phyloP scores from a whole-genome alignment of 2,797 vertebrate genomes.

The Sebastiscus tertius region DNA sequence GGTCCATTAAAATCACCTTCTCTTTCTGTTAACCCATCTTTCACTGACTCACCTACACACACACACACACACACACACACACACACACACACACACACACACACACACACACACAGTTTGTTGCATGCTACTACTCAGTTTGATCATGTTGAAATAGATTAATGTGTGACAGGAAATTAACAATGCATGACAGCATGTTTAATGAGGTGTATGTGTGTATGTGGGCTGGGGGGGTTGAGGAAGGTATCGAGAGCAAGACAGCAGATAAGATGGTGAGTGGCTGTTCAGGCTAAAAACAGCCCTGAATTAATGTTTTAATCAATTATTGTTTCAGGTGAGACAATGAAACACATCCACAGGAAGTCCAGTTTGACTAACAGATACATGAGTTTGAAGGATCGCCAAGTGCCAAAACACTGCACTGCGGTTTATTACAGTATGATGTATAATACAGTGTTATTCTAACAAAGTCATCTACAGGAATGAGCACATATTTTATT shows the following conservation, averaged over 20 bases:
- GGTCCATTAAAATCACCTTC: background rate
- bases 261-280: background rate
- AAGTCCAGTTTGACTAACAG: no score
- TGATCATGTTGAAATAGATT: conserved; percentile 3
- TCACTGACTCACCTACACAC: background rate
- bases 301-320: background rate
- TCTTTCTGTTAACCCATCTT: background rate
- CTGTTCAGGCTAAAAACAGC: background rate
- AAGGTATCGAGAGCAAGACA: background rate
- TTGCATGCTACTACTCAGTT: background rate
- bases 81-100: no score
- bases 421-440: no score
- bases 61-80: background rate
- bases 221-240: background rate
- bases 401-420: no score
- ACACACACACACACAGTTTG: no score
- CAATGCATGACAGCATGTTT: conserved; percentile 2
- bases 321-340: no score
- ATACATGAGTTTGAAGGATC: no score
- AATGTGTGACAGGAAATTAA: conserved; percentile 6
- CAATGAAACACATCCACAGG: no score
- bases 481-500: no score
- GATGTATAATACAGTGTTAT: background rate
- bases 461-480: no score
- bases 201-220: background rate